Percentiles rank a stretch among this genome's conserved stretches.
Conservation (phyloP, 2,797 vertebrate species). For the Buceros bicornis region DNA sequence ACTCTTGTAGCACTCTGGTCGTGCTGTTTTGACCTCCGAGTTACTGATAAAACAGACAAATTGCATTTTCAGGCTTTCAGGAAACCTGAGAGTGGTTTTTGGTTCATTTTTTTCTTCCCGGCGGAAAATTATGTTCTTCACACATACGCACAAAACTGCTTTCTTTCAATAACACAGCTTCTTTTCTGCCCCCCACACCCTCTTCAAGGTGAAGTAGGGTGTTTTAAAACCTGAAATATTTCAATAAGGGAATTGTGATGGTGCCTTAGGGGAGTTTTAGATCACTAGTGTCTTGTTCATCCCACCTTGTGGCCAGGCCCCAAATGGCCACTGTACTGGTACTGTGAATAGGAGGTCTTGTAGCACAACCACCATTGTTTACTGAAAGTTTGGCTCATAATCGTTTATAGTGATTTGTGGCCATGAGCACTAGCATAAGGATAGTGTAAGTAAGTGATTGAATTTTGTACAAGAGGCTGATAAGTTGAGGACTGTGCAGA, state of each 20-base stretch:
- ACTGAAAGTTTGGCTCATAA: neutral
- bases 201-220: neutral
- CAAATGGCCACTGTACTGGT: neutral
- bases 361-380: neutral
- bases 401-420: neutral
- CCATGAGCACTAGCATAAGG: neutral
- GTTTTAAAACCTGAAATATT: neutral
- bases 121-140: neutral
- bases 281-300: neutral
- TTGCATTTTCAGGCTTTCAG: neutral
- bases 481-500: neutral
- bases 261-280: neutral
- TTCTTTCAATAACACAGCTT: neutral
- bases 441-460: neutral
- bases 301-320: neutral
- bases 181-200: accelerated
- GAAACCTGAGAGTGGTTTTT: neutral
- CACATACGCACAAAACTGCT: accelerated
- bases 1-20: neutral
- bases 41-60: neutral
- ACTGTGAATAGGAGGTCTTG: neutral
- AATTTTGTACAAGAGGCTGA: neutral
- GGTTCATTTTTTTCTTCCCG: neutral
- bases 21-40: neutral
- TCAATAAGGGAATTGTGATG: neutral